Conservation (phyloP, 2,797 vertebrate genomes). For the Miopithecus talapoin region DNA sequence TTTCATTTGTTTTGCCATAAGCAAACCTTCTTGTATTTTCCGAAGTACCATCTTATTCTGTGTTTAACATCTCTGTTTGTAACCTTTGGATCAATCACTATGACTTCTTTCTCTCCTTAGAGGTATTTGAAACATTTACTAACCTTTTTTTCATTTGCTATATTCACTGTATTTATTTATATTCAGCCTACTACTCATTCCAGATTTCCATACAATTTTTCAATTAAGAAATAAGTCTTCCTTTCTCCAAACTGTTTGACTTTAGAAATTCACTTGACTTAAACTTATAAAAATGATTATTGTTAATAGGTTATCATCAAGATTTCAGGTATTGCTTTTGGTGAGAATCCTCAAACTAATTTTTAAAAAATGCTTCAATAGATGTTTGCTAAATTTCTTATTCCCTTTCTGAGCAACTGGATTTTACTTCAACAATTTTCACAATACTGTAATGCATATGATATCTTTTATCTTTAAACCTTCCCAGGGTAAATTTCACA, state of each 20-base stretch:
- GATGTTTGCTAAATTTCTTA: not conserved
- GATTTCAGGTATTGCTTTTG: not conserved
- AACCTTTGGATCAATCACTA: not conserved
- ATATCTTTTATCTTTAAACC: not conserved
- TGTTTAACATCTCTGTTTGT: not conserved
- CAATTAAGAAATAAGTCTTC: not conserved
- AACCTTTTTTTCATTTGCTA: not conserved
- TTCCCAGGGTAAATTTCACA: not conserved
- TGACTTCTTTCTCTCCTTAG: not conserved
- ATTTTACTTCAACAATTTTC: not conserved
- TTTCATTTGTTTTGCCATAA: constrained; percentile 12
- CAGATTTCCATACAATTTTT: constrained; percentile 18
- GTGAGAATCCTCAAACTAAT: not conserved
- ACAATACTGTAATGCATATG: not conserved
- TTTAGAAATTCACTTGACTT: not conserved
- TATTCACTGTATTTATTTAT: not conserved
- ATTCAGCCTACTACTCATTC: not conserved
- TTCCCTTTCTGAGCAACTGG: not conserved
- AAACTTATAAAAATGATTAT: not conserved
- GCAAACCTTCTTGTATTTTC: not conserved
- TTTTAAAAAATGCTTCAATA: constrained; percentile 25
- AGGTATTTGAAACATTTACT: not conserved
- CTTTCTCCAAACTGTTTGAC: not conserved
- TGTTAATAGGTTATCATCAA: not conserved
- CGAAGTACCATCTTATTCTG: not conserved